Evolutionary conservation across 2,113 vertebrate genomes (phyloP).

Genomic region (Columbina picui): DNA sequence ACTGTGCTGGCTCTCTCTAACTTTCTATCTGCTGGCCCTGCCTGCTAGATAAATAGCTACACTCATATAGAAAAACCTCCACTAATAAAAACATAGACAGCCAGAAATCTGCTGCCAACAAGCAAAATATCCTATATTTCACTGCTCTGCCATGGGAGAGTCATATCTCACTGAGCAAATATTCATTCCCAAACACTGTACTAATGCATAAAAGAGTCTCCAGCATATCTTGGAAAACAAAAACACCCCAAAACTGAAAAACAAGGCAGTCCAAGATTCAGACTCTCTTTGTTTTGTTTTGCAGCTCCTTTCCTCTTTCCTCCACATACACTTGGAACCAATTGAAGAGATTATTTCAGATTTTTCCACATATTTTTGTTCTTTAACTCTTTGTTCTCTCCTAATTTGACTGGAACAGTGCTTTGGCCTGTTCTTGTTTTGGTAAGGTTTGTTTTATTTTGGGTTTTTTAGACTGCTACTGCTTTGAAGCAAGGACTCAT

Average conservation of each 20-base stretch:
- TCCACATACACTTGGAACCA: neutral
- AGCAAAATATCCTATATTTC: constrained; percentile 66
- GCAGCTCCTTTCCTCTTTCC: neutral
- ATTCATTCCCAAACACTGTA: constrained; percentile 45
- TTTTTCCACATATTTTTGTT: neutral
- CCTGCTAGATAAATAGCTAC: constrained; percentile 61
- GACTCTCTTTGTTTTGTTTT: neutral
- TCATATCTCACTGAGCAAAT: constrained; percentile 58
- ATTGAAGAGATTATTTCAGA: neutral
- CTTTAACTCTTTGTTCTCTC: neutral
- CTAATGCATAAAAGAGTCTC: constrained; percentile 40
- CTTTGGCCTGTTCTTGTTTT: neutral
- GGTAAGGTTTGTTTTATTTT: too few species aligned
- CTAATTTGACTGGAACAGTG: neutral
- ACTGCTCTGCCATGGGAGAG: constrained; percentile 39
- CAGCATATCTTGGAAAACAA: neutral
- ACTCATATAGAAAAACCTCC: constrained; percentile 53
- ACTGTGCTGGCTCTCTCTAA: constrained; percentile 38
- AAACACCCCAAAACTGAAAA: neutral
- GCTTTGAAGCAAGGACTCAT: neutral
- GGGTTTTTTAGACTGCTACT: neutral
- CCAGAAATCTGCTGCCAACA: constrained; percentile 68
- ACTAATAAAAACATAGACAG: constrained; percentile 61
- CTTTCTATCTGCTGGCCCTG: constrained; percentile 43
- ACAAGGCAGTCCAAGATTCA: neutral